Base-by-base conservation (phyloP, 2,113 vertebrate species). In the Megaceryle maxima region DNA sequence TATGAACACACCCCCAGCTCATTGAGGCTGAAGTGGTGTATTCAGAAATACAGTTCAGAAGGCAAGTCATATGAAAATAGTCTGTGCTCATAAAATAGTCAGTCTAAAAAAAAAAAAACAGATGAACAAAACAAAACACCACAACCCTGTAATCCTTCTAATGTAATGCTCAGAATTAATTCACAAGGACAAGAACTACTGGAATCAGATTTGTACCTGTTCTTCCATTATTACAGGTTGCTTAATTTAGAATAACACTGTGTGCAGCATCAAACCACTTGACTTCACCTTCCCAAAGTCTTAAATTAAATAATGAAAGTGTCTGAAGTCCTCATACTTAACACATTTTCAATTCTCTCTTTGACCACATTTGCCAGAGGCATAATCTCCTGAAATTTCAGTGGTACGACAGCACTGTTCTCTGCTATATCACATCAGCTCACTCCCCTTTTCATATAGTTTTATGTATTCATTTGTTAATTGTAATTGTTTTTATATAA, bases 211-310 rank as follows among this genome's bases (percentile, higher is more conserved):
- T 84, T 68, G 16, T 92, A 94, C 91, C 81, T 87, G 44, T 75
- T 92, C 62, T 82, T 79, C 48, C 77, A 37, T 44, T 90, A 88
- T 83, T 69, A 66, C 70, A 22, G 20, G 24, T 69, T 85, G 43
- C 70, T 92, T 91, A 79, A 92, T 87, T 96, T 92, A 92, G 66
- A 94, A 75, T 46, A 86, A 92, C 83, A 73, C 44, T 44, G 9
- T 31, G 18, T 60, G 59, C 37, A 83, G 41, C 78, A 91, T 53
- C 78, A 90, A 91, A 66, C 35, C 63, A 69, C 44, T 80, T 91
- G 78, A 62, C 57, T 92, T 90, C 0, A 0, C 50, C 37, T 87
- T 90, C 63, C 41, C 50, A 37, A 83, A 87, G 70, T 69, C 93
- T 94, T 85, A 57, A 57, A 90, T 93, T 74, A 88, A 95, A 92